Conservation (phyloP, 2,113 vertebrate genomes). For the Rhineura floridana region DNA sequence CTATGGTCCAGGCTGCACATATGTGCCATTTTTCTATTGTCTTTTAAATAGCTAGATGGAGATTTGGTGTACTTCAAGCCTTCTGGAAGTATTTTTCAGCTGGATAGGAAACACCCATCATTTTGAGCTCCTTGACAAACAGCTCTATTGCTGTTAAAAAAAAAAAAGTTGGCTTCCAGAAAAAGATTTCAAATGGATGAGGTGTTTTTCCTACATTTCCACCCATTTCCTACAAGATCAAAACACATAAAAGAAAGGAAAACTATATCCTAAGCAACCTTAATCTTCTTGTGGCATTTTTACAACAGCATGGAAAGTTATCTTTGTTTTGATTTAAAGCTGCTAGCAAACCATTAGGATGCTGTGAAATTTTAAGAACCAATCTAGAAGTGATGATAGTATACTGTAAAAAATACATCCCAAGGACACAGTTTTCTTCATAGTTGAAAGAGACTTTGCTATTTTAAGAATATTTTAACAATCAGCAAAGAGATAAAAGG, state of each 20-base stretch:
- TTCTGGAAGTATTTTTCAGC: background rate
- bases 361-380: conserved; percentile 59
- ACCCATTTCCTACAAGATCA: conserved; percentile 29
- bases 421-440: conserved; percentile 31
- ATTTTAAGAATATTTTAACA: background rate
- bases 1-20: background rate
- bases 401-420: conserved; percentile 35
- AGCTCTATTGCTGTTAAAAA: background rate
- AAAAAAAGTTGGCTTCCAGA: background rate
- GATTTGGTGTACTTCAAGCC: background rate
- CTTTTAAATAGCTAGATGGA: background rate
- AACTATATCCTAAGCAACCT: conserved; percentile 26
- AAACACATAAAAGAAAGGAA: conserved; percentile 10
- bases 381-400: conserved; percentile 46
- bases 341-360: background rate
- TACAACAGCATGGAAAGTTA: conserved; percentile 36
- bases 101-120: background rate
- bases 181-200: accelerated
- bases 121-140: background rate
- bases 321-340: conserved; percentile 49
- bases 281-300: conserved; percentile 26
- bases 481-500: background rate
- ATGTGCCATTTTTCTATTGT: background rate
- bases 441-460: conserved; percentile 39
- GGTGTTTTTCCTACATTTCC: conserved; percentile 3